Evolutionary conservation across 1,140 invertebrate genomes (phyloP).

Genomic region (Aphis craccivora): DNA sequence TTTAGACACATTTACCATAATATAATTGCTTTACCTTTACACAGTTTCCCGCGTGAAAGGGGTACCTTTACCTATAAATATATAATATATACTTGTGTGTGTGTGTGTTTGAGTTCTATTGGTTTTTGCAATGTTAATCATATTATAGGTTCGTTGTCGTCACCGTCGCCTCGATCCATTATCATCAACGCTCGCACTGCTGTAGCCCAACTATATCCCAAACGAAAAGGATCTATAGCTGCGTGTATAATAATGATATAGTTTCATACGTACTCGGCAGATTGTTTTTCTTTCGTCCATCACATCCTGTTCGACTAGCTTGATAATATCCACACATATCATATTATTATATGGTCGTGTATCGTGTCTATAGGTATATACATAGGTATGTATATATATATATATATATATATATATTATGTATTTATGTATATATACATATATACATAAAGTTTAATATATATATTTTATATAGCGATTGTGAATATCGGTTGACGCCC

Average conservation of each 20-base stretch:
- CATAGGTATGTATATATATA: no score
- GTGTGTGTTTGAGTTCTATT: background rate
- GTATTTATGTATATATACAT: no score
- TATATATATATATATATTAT: background rate
- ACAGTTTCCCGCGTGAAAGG: background rate
- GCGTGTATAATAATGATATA: background rate
- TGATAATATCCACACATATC: background rate
- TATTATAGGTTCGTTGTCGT: no score
- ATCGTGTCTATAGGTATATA: no score
- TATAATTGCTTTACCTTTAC: background rate
- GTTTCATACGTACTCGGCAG: background rate
- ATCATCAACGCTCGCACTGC: background rate
- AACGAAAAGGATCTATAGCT: background rate
- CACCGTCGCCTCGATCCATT: background rate
- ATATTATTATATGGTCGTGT: background rate
- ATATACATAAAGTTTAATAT: background rate
- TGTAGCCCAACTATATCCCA: background rate
- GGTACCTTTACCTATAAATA: background rate
- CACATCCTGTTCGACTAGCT: slow-evolving; percentile 38
- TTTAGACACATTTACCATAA: background rate
- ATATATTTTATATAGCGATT: background rate
- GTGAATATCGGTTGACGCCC: slow-evolving; percentile 49
- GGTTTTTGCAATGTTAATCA: background rate
- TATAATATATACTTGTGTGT: background rate
- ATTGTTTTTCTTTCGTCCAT: slow-evolving; percentile 6